These are phyloP conservation scores for Temnothorax curvispinosus DNA, from an alignment of 1,140 invertebrate genomes.

Conservation along the genomic window DNA sequence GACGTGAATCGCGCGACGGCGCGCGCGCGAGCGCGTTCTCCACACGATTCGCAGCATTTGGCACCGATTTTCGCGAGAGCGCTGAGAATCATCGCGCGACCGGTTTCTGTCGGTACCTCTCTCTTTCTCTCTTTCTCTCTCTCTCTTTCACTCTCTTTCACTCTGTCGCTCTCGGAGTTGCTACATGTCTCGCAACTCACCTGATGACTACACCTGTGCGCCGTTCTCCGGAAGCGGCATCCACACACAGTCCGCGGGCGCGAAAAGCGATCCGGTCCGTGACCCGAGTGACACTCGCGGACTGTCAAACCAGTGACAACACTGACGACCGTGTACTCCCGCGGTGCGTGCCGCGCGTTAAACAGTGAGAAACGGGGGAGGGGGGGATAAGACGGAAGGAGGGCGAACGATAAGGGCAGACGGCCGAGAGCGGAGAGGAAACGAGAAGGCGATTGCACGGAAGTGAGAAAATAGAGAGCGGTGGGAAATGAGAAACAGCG, in stretches of 20 bases:
- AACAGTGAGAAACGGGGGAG: neutral
- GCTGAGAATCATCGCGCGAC: neutral
- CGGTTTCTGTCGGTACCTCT: neutral
- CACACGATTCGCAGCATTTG: neutral
- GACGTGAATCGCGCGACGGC: neutral
- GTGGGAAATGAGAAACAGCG: neutral
- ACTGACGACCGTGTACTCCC: neutral
- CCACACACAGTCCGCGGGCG: conserved; percentile 35
- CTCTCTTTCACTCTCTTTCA: neutral
- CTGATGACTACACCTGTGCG: conserved; percentile 50
- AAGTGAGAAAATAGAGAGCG: conserved; percentile 28
- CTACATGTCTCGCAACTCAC: conserved; percentile 53
- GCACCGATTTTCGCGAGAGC: neutral
- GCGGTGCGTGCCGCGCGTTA: neutral
- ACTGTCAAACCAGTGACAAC: conserved; percentile 28
- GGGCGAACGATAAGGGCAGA: conserved; percentile 19
- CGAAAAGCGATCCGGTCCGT: conserved; percentile 23
- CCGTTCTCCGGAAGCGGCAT: conserved; percentile 53
- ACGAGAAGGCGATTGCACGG: neutral
- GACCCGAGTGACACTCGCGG: conserved; percentile 29
- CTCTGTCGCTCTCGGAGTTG: neutral
- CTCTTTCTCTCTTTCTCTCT: neutral
- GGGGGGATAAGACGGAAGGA: neutral
- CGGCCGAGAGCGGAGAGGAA: neutral
- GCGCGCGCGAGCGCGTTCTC: neutral